Conservation (phyloP, 2,113 vertebrate genomes). For the Orycteropus afer region DNA sequence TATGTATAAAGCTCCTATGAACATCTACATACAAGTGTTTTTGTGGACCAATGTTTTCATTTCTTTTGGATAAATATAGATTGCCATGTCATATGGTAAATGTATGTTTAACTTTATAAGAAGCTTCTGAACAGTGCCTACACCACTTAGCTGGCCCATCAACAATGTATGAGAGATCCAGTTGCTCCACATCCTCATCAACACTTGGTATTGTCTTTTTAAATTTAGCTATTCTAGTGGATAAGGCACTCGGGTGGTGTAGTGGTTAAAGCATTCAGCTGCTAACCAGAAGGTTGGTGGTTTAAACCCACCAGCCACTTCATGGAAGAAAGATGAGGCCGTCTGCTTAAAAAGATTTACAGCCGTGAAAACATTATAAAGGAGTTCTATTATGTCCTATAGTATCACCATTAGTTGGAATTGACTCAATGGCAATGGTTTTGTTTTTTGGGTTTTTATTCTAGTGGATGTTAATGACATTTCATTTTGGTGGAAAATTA, state of each 20-base stretch:
- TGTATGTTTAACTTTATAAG: background rate
- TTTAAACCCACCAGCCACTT: no score
- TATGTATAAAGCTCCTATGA: background rate
- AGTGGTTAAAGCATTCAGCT: no score
- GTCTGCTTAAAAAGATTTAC: no score
- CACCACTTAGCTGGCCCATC: background rate
- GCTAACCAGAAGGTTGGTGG: no score
- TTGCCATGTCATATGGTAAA: no score
- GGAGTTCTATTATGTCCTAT: no score
- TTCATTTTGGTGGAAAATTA: conserved; percentile 32
- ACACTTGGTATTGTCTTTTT: background rate
- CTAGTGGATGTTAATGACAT: background rate
- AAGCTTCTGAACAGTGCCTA: background rate
- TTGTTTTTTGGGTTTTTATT: background rate
- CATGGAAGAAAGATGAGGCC: no score
- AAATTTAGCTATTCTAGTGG: background rate
- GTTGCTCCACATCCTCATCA: background rate
- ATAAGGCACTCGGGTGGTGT: no score
- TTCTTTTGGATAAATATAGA: conserved; percentile 3
- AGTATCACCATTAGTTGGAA: no score
- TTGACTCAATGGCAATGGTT: no score
- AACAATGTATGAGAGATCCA: no score
- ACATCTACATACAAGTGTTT: background rate
- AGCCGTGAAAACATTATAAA: no score
- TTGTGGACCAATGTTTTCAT: background rate